Percentiles rank a stretch among this genome's conserved stretches.
These are phyloP conservation scores for Siphamia tubifer DNA, from an alignment of 2,113 vertebrate species.

Conservation along the genomic window DNA sequence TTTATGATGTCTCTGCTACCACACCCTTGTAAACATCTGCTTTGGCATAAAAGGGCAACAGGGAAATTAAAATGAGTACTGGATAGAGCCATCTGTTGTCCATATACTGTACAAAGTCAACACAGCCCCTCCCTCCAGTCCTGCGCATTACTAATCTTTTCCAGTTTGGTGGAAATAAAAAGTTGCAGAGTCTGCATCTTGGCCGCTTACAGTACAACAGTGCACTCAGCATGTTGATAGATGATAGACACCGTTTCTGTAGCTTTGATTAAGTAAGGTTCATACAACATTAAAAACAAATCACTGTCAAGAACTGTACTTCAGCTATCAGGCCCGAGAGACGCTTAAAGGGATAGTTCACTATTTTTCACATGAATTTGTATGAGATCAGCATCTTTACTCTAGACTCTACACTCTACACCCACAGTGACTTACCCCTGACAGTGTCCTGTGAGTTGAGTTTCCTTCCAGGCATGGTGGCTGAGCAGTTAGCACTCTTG, in stretches of 20 bases:
- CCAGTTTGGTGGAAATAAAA: neutral
- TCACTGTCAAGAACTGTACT: neutral
- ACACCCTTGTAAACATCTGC: neutral
- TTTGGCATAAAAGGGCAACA: neutral
- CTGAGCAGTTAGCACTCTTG: too few species aligned
- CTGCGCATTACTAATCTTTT: neutral
- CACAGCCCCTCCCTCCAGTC: neutral
- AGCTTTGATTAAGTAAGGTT: neutral
- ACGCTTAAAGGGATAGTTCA: too few species aligned
- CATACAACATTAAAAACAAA: conserved; percentile 1
- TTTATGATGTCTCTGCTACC: too few species aligned
- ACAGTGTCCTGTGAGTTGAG: too few species aligned
- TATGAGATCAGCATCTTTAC: too few species aligned
- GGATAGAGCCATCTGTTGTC: conserved; percentile 9
- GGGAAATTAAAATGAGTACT: neutral
- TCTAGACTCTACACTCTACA: too few species aligned
- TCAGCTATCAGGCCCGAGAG: too few species aligned
- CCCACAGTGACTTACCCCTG: too few species aligned
- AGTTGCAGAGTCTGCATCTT: conserved; percentile 1
- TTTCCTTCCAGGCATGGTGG: too few species aligned
- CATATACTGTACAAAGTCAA: neutral
- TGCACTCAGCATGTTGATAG: neutral
- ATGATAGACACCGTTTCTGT: neutral
- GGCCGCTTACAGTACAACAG: neutral
- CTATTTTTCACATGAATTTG: too few species aligned